phyloP scores from a whole-genome alignment of 1,140 invertebrate genomes.

The Plectus sambesii region DNA sequence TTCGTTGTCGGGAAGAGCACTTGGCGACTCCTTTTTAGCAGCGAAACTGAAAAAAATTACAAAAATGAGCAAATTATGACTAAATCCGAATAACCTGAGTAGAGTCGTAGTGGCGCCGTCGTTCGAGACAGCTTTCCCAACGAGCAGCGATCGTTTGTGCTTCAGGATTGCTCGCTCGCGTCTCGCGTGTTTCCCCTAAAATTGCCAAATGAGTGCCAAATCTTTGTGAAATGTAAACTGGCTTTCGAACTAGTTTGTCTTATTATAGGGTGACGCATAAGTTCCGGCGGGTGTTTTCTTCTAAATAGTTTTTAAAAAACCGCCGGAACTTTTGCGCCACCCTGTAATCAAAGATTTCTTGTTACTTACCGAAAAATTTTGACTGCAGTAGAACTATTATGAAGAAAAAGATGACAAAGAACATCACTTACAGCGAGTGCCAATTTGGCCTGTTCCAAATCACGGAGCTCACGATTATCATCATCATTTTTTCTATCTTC shows the following conservation, averaged over 20 bases:
- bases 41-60: no score
- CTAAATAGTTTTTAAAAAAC: neutral
- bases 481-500: conserved; percentile 32
- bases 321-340: no score
- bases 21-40: no score
- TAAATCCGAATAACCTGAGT: conserved; percentile 28
- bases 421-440: conserved; percentile 34
- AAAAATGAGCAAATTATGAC: no score
- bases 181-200: conserved; percentile 42
- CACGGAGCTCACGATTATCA: conserved; percentile 29
- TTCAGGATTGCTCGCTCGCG: conserved; percentile 33
- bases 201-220: conserved; percentile 11
- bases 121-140: conserved; percentile 27
- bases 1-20: no score
- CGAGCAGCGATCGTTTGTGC: conserved; percentile 26
- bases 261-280: no score
- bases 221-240: no score
- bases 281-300: no score
- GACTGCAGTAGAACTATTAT: no score
- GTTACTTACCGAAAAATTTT: no score
- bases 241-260: no score
- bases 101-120: conserved; percentile 40
- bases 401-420: conserved; percentile 14
- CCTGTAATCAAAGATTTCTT: no score
- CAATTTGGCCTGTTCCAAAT: conserved; percentile 40